These are phyloP conservation scores for Gymnogyps californianus DNA, from an alignment of 2,113 vertebrate genomes.

Conservation along the genomic window DNA sequence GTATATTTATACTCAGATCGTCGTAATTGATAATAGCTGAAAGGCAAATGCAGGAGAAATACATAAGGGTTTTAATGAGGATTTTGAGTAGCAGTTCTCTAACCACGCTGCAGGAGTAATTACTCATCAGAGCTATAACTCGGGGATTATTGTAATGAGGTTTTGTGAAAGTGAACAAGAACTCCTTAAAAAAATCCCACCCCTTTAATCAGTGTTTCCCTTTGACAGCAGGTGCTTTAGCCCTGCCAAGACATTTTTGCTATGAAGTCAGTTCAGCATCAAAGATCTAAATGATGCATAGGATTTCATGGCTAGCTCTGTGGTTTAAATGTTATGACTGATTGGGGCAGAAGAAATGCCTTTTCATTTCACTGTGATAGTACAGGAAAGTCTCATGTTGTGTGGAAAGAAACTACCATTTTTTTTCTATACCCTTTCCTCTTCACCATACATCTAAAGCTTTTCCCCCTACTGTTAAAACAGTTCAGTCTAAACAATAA, in stretches of 20 bases:
- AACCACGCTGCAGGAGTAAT: background rate
- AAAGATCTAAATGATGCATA: conserved; percentile 68
- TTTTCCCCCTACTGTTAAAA: conserved; percentile 58
- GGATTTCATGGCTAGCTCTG: conserved; percentile 45
- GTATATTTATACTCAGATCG: background rate
- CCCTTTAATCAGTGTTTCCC: conserved; percentile 47
- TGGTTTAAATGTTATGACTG: conserved; percentile 56
- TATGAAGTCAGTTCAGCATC: conserved; percentile 64
- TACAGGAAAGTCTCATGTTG: conserved; percentile 45
- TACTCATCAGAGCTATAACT: background rate
- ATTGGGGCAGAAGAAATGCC: conserved; percentile 19
- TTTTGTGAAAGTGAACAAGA: background rate
- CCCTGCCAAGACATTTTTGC: conserved; percentile 43
- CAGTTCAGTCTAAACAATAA: conserved; percentile 56
- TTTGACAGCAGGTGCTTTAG: conserved; percentile 51
- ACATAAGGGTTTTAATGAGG: background rate
- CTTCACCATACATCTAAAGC: conserved; percentile 26
- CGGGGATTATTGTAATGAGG: background rate
- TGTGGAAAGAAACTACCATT: conserved; percentile 1
- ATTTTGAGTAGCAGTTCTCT: background rate
- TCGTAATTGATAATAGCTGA: background rate
- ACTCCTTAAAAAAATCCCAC: background rate
- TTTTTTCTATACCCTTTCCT: background rate
- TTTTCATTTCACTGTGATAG: conserved; percentile 37
- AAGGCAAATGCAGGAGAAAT: conserved; percentile 6